Evolutionary conservation across 2,113 vertebrate genomes (phyloP), one percentile per base, ranked within the genome.

Genomic region (Eulemur macaco): DNA sequence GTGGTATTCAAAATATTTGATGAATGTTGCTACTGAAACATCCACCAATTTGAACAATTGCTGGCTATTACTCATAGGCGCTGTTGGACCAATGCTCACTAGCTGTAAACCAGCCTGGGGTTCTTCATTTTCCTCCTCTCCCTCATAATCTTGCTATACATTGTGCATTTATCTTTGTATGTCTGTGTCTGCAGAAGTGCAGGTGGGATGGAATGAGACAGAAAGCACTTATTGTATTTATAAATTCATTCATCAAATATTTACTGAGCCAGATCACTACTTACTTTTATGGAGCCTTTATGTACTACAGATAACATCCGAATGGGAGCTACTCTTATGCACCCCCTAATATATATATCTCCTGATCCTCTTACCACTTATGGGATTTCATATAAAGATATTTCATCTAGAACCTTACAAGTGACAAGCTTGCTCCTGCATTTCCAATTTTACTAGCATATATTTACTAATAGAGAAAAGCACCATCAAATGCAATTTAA

Each of bases 401-500:
- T 58, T 92, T 87, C 23, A 66, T 15, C 29, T 37, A 37, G 20
- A 85, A 52, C 42, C 12, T 94, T 27, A 82, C 45, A 63, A 42
- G 31, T 45, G 27, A 68, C 20, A 68, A 77, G 8, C 4, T 69
- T 91, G 42, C 23, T 50, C 20, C 14, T 78, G 17, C 18, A 92
- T 85, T 89, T 92, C 68, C 54, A 89, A 78, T 66, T 78, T 81
- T 20, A 95, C 56, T 47, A 94, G 34, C 20, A 83, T 74, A 83
- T 50, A 77, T 81, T 96, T 45, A 86, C 37, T 64, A 89, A 34
- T 45, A 60, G 47, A 54, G n/a, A 81, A 94, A 85, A 42, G 47
- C 9, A 37, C 27, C 74, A 78, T 81, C 60, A 42, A 64, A 21
- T 77, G 37, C 58, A 86, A 95, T 83, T 82, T 73, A 83, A 94